Evolutionary conservation across 2,113 vertebrate genomes (phyloP).

Genomic region (Melanostigma gelatinosum): DNA sequence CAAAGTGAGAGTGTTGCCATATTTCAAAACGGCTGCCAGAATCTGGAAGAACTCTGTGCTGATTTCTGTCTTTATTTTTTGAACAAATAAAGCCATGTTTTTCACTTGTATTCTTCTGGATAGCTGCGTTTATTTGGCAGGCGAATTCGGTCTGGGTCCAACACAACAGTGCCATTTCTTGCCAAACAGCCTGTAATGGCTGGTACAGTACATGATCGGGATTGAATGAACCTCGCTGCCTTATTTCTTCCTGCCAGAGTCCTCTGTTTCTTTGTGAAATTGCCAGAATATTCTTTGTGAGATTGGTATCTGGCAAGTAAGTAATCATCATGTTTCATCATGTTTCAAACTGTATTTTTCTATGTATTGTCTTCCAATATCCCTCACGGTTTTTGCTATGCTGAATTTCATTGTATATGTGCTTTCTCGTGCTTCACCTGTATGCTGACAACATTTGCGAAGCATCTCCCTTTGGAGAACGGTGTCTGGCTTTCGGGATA

Average conservation of each 20-base stretch:
- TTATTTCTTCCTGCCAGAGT: conserved; percentile 37
- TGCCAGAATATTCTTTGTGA: conserved; percentile 24
- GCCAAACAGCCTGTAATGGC: conserved; percentile 47
- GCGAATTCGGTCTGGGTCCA: conserved; percentile 5
- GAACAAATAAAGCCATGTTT: conserved; percentile 1
- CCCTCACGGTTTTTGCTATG: conserved; percentile 12
- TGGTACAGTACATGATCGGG: conserved; percentile 18
- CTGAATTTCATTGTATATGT: background rate
- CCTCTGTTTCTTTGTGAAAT: background rate
- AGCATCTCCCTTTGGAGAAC: conserved; percentile 4
- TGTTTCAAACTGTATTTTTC: conserved; percentile 18
- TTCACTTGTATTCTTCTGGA: conserved; percentile 6
- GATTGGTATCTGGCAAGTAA: conserved; percentile 30
- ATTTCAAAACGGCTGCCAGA: conserved; percentile 2
- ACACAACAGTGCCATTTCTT: conserved; percentile 26
- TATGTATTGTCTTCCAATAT: background rate
- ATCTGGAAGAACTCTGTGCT: background rate
- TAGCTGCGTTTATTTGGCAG: conserved; percentile 41
- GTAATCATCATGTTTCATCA: conserved; percentile 17
- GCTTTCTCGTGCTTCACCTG: conserved; percentile 8
- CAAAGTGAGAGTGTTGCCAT: background rate
- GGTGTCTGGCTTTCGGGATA: conserved; percentile 13
- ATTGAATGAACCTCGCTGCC: conserved; percentile 18
- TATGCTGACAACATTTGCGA: conserved; percentile 11
- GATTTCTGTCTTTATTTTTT: conserved; percentile 13